These are phyloP conservation scores for Chanos chanos DNA, from an alignment of 2,797 vertebrate species.

Conservation along the genomic window DNA sequence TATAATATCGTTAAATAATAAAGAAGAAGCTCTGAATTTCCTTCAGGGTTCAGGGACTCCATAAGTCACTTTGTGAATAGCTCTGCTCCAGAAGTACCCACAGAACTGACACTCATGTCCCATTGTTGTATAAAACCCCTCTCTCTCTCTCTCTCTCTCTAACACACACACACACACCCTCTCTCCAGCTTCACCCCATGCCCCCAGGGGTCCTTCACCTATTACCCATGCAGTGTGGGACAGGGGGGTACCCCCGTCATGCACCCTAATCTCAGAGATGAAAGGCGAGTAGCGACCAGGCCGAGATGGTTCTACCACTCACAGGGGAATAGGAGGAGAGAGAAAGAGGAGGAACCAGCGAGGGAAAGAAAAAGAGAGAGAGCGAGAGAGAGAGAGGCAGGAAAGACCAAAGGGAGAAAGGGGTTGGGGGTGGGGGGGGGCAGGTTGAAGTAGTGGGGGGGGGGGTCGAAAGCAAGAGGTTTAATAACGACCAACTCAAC, in stretches of 20 bases:
- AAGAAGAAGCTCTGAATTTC: too few relatives aligned
- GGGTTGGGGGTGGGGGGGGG: neutral
- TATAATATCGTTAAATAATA: too few relatives aligned
- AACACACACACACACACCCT: neutral
- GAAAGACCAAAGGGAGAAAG: neutral
- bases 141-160: slow-evolving; percentile 8
- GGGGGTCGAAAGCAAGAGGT: slow-evolving; percentile 47
- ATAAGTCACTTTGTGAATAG: too few relatives aligned
- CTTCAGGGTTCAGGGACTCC: too few relatives aligned
- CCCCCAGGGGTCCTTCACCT: slow-evolving; percentile 26
- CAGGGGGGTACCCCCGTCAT: slow-evolving; percentile 12
- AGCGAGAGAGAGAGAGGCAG: neutral
- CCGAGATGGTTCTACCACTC: slow-evolving; percentile 47
- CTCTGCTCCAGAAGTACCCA: too few relatives aligned
- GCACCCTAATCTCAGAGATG: slow-evolving; percentile 51
- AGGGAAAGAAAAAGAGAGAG: slow-evolving; percentile 41
- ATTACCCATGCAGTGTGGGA: slow-evolving; percentile 43
- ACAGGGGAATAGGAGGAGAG: slow-evolving; percentile 52
- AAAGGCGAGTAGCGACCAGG: slow-evolving; percentile 31
- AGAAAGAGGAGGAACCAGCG: slow-evolving; percentile 33
- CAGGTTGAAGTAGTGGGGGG: accelerated
- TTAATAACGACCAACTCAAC: slow-evolving; percentile 73
- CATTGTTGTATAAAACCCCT: slow-evolving; percentile 15
- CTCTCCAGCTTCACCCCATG: neutral
- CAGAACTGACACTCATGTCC: neutral